These are phyloP conservation scores for Eleginops maclovinus DNA, from an alignment of 2,113 vertebrate species.

Conservation along the genomic window DNA sequence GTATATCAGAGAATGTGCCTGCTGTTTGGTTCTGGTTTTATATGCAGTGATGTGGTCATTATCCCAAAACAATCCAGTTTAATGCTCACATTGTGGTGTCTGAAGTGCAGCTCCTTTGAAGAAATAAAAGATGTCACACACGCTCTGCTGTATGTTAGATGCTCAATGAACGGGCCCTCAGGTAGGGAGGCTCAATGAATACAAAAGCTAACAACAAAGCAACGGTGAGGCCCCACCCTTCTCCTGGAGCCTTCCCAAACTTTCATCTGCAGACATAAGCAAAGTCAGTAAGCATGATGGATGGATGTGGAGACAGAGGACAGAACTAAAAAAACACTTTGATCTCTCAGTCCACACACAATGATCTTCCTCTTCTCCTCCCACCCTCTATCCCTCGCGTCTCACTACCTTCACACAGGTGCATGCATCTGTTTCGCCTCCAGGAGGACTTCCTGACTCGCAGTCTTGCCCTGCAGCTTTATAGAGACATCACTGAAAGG, in stretches of 20 bases:
- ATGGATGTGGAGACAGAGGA: conserved; percentile 35
- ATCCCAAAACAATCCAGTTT: conserved; percentile 33
- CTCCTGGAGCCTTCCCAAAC: conserved; percentile 47
- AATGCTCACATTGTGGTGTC: conserved; percentile 25
- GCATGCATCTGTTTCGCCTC: conserved; percentile 37
- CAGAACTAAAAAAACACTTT: conserved; percentile 46
- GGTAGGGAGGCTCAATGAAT: conserved; percentile 40
- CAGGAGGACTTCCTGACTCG: conserved; percentile 19
- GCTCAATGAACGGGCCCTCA: conserved; percentile 44
- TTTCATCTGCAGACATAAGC: conserved; percentile 59
- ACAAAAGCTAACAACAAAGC: conserved; percentile 73
- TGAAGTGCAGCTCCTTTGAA: conserved; percentile 63
- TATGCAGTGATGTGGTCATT: conserved; percentile 12
- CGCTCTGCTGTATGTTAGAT: conserved; percentile 40
- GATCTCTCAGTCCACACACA: conserved; percentile 47
- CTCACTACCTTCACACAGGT: conserved; percentile 56
- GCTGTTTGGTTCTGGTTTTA: conserved; percentile 17
- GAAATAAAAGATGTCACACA: conserved; percentile 48
- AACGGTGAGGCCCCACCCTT: conserved; percentile 34
- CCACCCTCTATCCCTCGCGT: conserved; percentile 5
- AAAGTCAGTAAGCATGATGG: conserved; percentile 56
- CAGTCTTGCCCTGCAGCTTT: conserved; percentile 34
- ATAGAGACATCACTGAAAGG: conserved; percentile 36
- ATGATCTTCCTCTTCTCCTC: conserved; percentile 47
- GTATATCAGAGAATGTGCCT: background rate